Evolutionary conservation across 2,113 vertebrate species (phyloP), one percentile per base, ranked within the genome.

Genomic region (Aptenodytes patagonicus): DNA sequence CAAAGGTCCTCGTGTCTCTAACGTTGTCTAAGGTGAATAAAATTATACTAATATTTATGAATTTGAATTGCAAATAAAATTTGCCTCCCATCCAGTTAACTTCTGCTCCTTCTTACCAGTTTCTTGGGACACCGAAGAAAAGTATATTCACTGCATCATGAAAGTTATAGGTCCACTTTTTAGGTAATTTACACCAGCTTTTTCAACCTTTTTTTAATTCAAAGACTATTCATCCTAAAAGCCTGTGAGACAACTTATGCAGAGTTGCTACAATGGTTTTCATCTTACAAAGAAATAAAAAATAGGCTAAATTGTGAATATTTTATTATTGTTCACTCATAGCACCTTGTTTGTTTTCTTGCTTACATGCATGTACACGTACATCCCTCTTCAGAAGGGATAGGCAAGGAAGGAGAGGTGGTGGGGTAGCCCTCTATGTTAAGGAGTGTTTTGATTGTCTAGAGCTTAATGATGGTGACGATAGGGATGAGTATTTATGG

Each of bases 161-260:
- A 42, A 77, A 90, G 3, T 16, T 51, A 16, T 5, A 80, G 4
- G 8, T 71, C 14, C 5, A 42, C 11, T n/a, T 85, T 34, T 71
- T 52, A 52, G 19, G 17, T 49, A 5, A 26, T 64, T 89, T 65
- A 44, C 0, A 1, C 3, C 8, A 89, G 1, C 1, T 15, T 88
- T 78, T 86, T 57, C 16, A 68, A 52, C 3, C 1, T 72, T 19
- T 42, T n/a, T 77, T 83, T 10, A 19, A 69, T 76, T 76, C 24
- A 69, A 72, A 51, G 6, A 79, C 6, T 6, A 52, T 44, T 71
- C 7, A 29, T 46, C 7, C 2, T 60, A 51, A 78, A 86, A 44
- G 2, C 1, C 1, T 9, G 6, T 42, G 17, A 65, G 3, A 10
- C 5, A 40, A 13, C 1, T 31, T 58, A 34, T 8, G 3, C 5